Evolutionary conservation across 2,888 invertebrate genomes (phyloP).

Genomic region (Orthosia gothica): DNA sequence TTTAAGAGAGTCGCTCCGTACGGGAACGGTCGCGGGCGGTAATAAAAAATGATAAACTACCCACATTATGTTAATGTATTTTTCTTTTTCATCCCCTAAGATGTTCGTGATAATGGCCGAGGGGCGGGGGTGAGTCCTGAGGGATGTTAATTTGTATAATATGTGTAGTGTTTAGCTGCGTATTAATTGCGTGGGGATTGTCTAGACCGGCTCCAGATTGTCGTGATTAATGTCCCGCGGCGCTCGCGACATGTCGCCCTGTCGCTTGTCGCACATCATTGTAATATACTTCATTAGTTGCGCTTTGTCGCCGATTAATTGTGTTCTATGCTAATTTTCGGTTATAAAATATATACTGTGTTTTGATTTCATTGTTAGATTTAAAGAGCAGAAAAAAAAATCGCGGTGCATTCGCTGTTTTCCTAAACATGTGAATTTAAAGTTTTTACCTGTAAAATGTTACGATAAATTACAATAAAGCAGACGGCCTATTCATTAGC

Average conservation of each 20-base stretch:
- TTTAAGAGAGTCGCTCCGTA: conserved; percentile 46
- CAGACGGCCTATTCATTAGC: background rate
- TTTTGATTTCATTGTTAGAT: background rate
- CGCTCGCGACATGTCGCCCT: conserved; percentile 7
- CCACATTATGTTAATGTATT: conserved; percentile 63
- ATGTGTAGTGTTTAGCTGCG: conserved; percentile 52
- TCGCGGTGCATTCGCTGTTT: background rate
- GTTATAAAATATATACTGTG: background rate
- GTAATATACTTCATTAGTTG: conserved; percentile 30
- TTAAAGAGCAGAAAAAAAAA: background rate
- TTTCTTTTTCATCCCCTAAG: conserved; percentile 63
- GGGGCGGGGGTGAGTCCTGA: conserved; percentile 11
- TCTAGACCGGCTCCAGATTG: conserved; percentile 51
- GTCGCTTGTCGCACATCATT: conserved; percentile 5
- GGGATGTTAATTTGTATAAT: conserved; percentile 55
- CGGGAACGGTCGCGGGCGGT: conserved; percentile 46
- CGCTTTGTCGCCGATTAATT: background rate
- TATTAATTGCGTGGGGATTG: conserved; percentile 57
- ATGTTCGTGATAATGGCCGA: conserved; percentile 55
- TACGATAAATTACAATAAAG: background rate
- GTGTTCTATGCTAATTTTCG: conserved; percentile 2
- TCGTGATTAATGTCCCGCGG: conserved; percentile 52
- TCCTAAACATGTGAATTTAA: background rate
- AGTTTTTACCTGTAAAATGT: background rate
- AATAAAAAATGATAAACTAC: conserved; percentile 68